Evolutionary conservation across 2,113 vertebrate species (phyloP), one percentile per base, ranked within the genome.

Genomic region (Nannobrachium achirus): DNA sequence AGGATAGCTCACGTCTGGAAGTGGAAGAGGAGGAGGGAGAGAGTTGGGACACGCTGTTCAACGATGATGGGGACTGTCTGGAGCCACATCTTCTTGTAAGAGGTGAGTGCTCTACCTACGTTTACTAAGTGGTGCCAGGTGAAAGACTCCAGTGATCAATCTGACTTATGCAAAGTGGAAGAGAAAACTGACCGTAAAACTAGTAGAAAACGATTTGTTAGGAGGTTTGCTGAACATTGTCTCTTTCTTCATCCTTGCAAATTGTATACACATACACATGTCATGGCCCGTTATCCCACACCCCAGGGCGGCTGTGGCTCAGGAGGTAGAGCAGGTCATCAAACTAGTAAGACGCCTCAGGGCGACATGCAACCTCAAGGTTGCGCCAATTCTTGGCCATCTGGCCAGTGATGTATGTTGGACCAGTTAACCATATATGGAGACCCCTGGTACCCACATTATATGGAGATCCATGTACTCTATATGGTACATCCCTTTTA

Each of bases 31-130:
- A 74, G 45, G 88, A 87, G 19, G 85, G 56, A 0, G 79, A 86
- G 0, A 97, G 94, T 81, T 99, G 98, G 97, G 98, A 99, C 45
- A 88, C 93, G 4, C 80, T 99, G 71, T 99, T 99, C 81, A 96
- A 96, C 0, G 98, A 99, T 15, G 96, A 97, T 0, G 98, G 98
- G 8, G 98, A 99, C 15, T 98, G 94, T 88, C 76, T 98, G 69
- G 94, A 96, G 60, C 95, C 95, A 0, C 93, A 90, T 16, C 88
- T 97, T 68, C 75, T 96, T 61, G 93, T n/a, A 95, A 80, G 95
- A 97, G 95, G 98, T 99, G 84, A 85, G 71, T 7, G 2, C 6
- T 40, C 10, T 64, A 18, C 20, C 7, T 58, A 8, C 45, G 57
- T n/a, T 45, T 8, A 11, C 6, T 8, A 18, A 2, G 9, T 9